A percentile compares a stretch with the other conserved stretches of the same genome.
These are phyloP conservation scores for Trachelus troglodyta DNA, from an alignment of 2,888 invertebrate species.

Conservation along the genomic window DNA sequence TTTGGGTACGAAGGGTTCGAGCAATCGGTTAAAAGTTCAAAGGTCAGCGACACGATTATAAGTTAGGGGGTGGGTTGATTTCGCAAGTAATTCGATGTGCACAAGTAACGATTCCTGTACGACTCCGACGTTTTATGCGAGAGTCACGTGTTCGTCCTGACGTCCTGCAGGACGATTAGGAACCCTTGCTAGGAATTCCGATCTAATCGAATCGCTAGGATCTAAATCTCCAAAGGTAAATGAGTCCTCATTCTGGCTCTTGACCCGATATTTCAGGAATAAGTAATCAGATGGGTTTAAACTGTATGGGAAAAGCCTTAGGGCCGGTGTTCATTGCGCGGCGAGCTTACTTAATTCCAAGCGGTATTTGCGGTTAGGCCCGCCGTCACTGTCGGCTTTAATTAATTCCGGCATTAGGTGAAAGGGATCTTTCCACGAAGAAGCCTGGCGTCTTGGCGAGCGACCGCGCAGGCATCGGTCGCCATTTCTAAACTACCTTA, in stretches of 20 bases:
- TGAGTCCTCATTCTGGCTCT: not conserved
- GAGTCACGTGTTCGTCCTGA: not conserved
- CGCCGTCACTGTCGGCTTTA: slow-evolving; percentile 19
- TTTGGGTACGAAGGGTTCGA: not conserved
- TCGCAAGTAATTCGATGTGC: not conserved
- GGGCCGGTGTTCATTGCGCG: slow-evolving; percentile 5
- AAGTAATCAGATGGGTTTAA: not conserved
- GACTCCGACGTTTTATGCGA: not conserved
- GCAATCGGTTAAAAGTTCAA: not conserved
- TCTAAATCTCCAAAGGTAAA: not conserved
- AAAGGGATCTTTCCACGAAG: not conserved
- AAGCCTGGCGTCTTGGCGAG: not conserved
- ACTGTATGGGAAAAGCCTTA: not conserved
- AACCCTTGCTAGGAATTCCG: no score
- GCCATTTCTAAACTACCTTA: not conserved
- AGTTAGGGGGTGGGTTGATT: not conserved
- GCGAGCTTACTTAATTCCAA: slow-evolving; percentile 5
- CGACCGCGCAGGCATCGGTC: not conserved
- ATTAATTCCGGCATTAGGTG: slow-evolving; percentile 18
- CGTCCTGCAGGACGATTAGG: no score
- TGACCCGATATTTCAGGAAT: not conserved
- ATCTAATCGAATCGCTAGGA: not conserved
- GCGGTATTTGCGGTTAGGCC: slow-evolving; percentile 1
- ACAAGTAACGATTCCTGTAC: not conserved
- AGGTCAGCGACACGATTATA: not conserved